Conservation (phyloP, 2,113 vertebrate species). For the Ahaetulla prasina region DNA sequence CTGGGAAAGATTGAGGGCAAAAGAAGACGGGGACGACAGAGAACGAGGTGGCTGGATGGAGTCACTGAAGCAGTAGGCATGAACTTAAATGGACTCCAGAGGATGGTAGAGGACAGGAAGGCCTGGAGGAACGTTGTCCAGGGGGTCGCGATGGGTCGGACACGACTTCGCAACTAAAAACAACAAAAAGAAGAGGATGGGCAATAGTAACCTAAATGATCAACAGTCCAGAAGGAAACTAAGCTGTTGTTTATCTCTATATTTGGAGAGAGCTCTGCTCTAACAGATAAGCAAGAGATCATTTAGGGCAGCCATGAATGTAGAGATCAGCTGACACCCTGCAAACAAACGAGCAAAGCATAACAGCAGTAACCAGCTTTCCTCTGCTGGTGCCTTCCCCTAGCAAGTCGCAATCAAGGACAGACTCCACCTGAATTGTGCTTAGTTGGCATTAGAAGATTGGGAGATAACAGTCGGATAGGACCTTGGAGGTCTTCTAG, state of each 20-base stretch:
- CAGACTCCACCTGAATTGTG: background rate
- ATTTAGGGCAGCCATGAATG: background rate
- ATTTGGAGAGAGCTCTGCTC: background rate
- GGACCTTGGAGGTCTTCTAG: background rate
- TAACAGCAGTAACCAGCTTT: background rate
- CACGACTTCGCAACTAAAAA: too few species aligned
- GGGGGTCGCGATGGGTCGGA: too few species aligned
- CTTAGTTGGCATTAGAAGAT: background rate
- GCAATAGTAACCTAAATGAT: background rate
- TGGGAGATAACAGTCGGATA: background rate
- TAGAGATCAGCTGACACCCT: background rate
- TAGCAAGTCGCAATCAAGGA: background rate
- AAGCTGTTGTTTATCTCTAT: background rate
- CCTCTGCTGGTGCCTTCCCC: background rate
- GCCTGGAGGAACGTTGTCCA: too few species aligned
- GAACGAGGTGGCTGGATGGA: too few species aligned
- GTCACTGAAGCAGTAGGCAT: too few species aligned
- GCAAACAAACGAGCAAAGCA: background rate
- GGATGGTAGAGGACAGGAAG: too few species aligned
- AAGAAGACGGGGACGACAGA: too few species aligned
- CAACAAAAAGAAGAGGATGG: background rate
- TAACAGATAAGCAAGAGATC: background rate
- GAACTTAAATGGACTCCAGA: too few species aligned
- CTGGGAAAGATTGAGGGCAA: too few species aligned
- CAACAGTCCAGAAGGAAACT: background rate